A percentile compares a stretch with the other conserved stretches of the same genome.
These are phyloP conservation scores for Pelodiscus sinensis DNA, from an alignment of 2,113 vertebrate species.

Conservation along the genomic window DNA sequence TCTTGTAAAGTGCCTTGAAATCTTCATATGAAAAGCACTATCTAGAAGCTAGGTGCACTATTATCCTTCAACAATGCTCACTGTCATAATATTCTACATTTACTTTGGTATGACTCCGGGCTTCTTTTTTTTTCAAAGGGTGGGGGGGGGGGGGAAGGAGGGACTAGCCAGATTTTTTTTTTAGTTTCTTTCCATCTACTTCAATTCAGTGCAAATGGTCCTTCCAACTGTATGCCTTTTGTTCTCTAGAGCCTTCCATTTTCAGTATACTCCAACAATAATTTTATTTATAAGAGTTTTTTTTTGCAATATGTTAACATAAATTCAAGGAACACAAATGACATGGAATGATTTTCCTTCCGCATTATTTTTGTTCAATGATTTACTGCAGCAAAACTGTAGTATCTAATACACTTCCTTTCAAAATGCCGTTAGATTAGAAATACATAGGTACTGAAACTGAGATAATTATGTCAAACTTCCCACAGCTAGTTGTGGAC, in stretches of 20 bases:
- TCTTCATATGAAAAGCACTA: background rate
- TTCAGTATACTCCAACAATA: conserved; percentile 9
- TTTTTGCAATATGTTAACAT: conserved; percentile 7
- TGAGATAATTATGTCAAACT: conserved; percentile 68
- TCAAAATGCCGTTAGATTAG: conserved; percentile 51
- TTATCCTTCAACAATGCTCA: conserved; percentile 25
- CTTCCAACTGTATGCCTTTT: background rate
- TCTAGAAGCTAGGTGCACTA: background rate
- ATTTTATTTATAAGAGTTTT: conserved; percentile 3
- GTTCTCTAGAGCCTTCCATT: background rate
- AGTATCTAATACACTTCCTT: conserved; percentile 55
- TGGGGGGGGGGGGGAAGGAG: no score
- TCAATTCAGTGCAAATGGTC: background rate
- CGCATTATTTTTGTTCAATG: conserved; percentile 20
- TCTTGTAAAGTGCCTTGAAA: background rate
- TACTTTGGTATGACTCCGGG: conserved; percentile 20
- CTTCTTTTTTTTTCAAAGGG: background rate
- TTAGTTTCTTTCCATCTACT: conserved; percentile 19
- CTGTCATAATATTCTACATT: conserved; percentile 3
- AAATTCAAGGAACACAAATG: conserved; percentile 40
- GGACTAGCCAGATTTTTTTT: background rate
- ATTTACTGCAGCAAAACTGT: conserved; percentile 29
- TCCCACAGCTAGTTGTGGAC: conserved; percentile 71
- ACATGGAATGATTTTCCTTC: conserved; percentile 10
- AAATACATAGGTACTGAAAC: conserved; percentile 73